These are phyloP conservation scores for Aradus depressus DNA, from an alignment of 2,888 invertebrate species.

Conservation along the genomic window DNA sequence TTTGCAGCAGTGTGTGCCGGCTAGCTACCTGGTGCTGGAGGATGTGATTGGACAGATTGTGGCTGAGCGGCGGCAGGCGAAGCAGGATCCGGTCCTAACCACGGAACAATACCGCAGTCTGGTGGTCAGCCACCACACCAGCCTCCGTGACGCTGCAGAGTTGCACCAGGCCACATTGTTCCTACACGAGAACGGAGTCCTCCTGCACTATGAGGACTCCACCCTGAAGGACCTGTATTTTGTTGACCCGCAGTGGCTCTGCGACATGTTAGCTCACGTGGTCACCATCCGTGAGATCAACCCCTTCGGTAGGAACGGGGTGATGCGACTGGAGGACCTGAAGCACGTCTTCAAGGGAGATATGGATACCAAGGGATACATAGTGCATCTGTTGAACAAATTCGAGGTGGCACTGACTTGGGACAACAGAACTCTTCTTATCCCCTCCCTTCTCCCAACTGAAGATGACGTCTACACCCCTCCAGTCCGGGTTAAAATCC, in stretches of 20 bases:
- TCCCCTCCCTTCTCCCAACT: constrained; percentile 80
- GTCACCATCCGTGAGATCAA: constrained; percentile 96
- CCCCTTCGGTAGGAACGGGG: constrained; percentile 80
- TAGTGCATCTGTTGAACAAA: constrained; percentile 84
- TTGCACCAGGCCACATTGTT: constrained; percentile 92
- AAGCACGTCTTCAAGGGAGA: constrained; percentile 82
- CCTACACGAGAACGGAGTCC: constrained; percentile 92
- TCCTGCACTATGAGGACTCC: constrained; percentile 89
- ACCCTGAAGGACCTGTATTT: constrained; percentile 91
- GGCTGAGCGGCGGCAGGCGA: constrained; percentile 54
- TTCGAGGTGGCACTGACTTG: constrained; percentile 95
- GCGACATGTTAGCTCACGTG: constrained; percentile 93
- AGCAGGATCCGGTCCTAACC: constrained; percentile 68
- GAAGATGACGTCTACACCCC: constrained; percentile 52
- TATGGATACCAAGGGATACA: constrained; percentile 60
- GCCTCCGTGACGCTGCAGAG: constrained; percentile 80
- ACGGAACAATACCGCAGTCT: constrained; percentile 62
- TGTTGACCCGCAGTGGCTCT: constrained; percentile 95
- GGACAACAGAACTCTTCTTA: constrained; percentile 80
- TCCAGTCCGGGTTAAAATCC: constrained; percentile 44
- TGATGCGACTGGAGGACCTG: constrained; percentile 89
- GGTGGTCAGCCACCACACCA: constrained; percentile 48
- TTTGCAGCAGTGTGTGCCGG: constrained; percentile 88
- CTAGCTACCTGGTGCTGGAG: constrained; percentile 87
- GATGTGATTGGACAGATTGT: constrained; percentile 79